These are phyloP conservation scores for Machimus rusticus DNA, from an alignment of 2,888 invertebrate species.

Conservation along the genomic window DNA sequence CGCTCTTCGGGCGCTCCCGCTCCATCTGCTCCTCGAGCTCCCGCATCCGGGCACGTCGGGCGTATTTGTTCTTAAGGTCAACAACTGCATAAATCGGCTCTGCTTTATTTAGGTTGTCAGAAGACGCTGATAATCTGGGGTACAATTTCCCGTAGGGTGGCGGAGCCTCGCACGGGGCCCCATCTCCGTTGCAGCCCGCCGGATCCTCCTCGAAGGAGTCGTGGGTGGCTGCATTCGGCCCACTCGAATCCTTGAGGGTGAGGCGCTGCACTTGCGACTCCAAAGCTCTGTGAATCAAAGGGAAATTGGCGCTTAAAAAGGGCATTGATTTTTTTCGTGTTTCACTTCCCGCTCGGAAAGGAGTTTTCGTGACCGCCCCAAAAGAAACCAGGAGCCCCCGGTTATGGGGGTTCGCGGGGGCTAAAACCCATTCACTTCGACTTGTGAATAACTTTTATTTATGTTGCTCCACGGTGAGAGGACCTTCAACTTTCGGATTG, in stretches of 20 bases:
- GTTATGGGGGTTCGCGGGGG: background rate
- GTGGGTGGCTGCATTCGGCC: background rate
- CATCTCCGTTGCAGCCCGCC: constrained; percentile 19
- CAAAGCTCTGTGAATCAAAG: constrained; percentile 42
- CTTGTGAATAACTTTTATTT: background rate
- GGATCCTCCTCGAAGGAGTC: background rate
- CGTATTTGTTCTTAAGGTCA: constrained; percentile 56
- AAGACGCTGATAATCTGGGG: constrained; percentile 44
- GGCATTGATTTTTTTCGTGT: background rate
- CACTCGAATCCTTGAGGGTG: constrained; percentile 52
- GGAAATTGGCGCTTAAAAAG: constrained; percentile 18
- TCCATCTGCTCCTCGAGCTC: constrained; percentile 48
- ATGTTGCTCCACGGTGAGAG: background rate
- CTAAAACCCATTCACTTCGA: background rate
- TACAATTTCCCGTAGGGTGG: constrained; percentile 20
- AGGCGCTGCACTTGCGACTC: constrained; percentile 53
- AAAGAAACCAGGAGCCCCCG: background rate
- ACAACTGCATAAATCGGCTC: constrained; percentile 57
- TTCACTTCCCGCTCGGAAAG: background rate
- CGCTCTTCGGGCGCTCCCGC: constrained; percentile 48
- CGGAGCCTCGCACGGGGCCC: background rate
- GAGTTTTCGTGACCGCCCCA: background rate
- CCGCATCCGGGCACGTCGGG: constrained; percentile 51
- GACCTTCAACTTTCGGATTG: background rate
- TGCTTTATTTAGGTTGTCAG: constrained; percentile 44